Base-by-base conservation (phyloP, 2,113 vertebrate genomes). In the Rhea pennata region DNA sequence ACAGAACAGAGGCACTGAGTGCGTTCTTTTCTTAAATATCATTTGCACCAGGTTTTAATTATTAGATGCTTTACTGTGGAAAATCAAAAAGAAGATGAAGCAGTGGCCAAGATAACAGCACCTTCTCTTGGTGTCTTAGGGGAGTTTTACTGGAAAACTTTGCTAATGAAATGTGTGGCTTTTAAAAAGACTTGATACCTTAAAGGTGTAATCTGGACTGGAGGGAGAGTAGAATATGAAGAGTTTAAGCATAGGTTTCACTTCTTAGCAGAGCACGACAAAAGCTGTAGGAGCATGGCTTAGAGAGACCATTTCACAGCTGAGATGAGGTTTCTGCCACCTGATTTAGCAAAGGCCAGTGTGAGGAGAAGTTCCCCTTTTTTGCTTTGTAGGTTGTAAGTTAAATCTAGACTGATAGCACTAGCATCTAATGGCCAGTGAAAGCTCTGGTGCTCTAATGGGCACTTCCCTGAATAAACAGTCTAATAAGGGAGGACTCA, bases 391-490 rank as follows among this genome's bases (percentile, higher is more conserved):
- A 3, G 29, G 40, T 40, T 36, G 65, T n/a, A 7, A 4, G 29
- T 36, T 36, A 16, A 64, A 36, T 31, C 48, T 10, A 20, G 3
- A 2, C 50, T 22, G 59, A 16, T 3, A 7, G 61, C 69, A 1
- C 10, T 11, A 46, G 39, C 79, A 5, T 23, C 64, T 27, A 5
- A 48, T 1, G 48, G 46, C 27, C 6, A 5, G 50, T 6, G 56
- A 42, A 73, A 71, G 3, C 12, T 3, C 0, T 2, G 51, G 46
- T 13, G 78, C 2, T 20, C 15, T 51, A 36, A 44, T 4, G 48
- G 62, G 81, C 42, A 4, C 16, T 65, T 36, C 42, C 73, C 73
- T 31, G 39, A 31, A 65, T 6, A 26, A 42, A 56, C 9, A 5
- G 42, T 13, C 65, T 73, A 33, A 17, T 13, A 64, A 15, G 26